phyloP scores from a whole-genome alignment of 1,140 invertebrate species.

The Trypoxylus dichotomus region DNA sequence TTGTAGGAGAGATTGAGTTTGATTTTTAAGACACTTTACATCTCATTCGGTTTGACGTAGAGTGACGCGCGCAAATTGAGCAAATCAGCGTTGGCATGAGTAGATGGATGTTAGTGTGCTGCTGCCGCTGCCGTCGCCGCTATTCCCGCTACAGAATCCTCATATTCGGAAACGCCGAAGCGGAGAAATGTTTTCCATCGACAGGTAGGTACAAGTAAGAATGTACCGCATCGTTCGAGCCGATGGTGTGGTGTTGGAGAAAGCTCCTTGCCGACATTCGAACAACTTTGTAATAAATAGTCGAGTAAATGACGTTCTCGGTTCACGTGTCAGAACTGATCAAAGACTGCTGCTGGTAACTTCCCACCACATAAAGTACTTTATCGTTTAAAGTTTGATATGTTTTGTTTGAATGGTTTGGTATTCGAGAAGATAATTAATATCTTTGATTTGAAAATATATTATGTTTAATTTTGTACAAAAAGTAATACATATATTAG shows the following conservation, averaged over 20 bases:
- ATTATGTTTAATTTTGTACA: too few relatives aligned
- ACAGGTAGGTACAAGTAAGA: constrained; percentile 24
- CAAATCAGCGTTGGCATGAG: constrained; percentile 50
- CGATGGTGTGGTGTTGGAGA: not conserved
- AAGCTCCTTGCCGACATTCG: not conserved
- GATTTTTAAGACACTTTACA: constrained; percentile 54
- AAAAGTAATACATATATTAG: too few relatives aligned
- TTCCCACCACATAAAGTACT: not conserved
- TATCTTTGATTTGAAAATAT: too few relatives aligned
- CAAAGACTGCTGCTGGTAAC: constrained; percentile 14
- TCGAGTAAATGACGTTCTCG: constrained; percentile 20
- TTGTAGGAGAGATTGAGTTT: constrained; percentile 50
- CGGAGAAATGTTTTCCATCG: constrained; percentile 11
- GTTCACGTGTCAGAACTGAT: constrained; percentile 26
- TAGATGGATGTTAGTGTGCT: not conserved
- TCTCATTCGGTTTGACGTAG: constrained; percentile 50
- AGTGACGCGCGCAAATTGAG: constrained; percentile 52
- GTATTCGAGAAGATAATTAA: too few relatives aligned
- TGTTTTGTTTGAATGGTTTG: not conserved
- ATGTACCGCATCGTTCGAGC: not conserved
- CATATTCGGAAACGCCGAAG: not conserved
- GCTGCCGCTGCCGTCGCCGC: not conserved
- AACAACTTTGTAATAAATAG: constrained; percentile 26
- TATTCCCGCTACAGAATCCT: not conserved
- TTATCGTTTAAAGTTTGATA: not conserved